phyloP scores from a whole-genome alignment of 2,797 vertebrate species.

The Babyrousa celebensis region DNA sequence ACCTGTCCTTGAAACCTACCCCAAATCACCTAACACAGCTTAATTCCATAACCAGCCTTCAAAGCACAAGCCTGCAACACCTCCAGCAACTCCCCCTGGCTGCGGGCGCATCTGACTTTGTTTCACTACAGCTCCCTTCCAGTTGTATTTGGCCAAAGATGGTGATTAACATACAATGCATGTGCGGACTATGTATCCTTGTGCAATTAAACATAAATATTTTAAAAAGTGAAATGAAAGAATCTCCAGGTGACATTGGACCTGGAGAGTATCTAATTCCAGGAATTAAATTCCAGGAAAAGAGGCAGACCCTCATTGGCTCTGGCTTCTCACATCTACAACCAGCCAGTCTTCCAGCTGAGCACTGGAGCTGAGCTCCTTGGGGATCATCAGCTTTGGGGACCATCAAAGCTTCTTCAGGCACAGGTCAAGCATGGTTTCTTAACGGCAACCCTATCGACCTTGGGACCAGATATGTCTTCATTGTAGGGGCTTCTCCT shows the following conservation, averaged over 20 bases:
- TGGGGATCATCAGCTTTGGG: too few relatives aligned
- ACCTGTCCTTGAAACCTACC: not conserved
- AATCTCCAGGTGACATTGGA: not conserved
- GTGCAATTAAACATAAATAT: not conserved
- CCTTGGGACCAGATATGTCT: not conserved
- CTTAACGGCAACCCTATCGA: not conserved
- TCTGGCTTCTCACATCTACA: not conserved
- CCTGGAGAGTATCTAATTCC: too few relatives aligned
- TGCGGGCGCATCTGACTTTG: not conserved
- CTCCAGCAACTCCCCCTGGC: not conserved
- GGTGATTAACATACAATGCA: not conserved
- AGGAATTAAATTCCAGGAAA: not conserved
- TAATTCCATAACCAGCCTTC: not conserved
- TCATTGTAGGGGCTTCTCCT: not conserved
- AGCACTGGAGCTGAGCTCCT: not conserved
- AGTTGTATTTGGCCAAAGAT: not conserved
- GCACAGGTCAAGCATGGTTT: not conserved
- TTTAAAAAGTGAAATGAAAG: conserved; percentile 28
- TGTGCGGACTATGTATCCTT: not conserved
- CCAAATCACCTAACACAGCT: not conserved
- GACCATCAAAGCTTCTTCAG: not conserved
- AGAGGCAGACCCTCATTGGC: not conserved
- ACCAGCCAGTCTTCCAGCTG: not conserved
- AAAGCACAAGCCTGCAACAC: fast-evolving
- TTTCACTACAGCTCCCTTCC: not conserved